Conservation (phyloP, 2,113 vertebrate species). For the Patagioenas fasciata region DNA sequence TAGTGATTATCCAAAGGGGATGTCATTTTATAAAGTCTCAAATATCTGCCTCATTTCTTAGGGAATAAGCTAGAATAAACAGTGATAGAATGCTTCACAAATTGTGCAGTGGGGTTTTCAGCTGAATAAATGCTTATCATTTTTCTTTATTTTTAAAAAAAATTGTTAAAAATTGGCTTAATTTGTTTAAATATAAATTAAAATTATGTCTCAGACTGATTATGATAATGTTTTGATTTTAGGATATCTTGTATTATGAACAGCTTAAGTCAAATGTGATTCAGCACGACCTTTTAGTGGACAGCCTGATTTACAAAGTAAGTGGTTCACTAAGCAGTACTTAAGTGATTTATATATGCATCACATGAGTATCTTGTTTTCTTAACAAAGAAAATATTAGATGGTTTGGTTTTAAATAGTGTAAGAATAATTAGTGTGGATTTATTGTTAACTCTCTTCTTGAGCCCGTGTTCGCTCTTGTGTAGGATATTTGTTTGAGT, state of each 20-base stretch:
- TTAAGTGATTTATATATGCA: background rate
- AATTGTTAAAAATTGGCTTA: background rate
- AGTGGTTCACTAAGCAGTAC: slow-evolving; percentile 41
- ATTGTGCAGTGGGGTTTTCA: background rate
- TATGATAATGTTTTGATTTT: slow-evolving; percentile 54
- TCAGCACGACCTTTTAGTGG: slow-evolving; percentile 93
- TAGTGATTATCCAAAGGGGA: background rate
- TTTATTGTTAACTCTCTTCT: background rate
- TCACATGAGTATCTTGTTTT: background rate
- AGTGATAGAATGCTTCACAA: background rate
- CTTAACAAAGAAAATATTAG: background rate
- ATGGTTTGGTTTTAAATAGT: background rate
- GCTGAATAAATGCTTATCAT: background rate
- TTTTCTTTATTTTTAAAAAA: background rate
- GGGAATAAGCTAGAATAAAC: background rate
- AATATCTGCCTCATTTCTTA: background rate
- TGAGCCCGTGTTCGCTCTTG: background rate
- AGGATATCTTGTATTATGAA: slow-evolving; percentile 94
- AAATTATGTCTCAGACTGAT: background rate
- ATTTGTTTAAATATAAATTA: background rate
- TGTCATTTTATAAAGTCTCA: background rate
- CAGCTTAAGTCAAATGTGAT: slow-evolving; percentile 96
- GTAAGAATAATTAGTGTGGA: background rate
- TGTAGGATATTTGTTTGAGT: background rate
- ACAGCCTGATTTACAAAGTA: slow-evolving; percentile 97